These are phyloP conservation scores for Neopelma chrysocephalum DNA, from an alignment of 2,797 vertebrate genomes.

Conservation along the genomic window DNA sequence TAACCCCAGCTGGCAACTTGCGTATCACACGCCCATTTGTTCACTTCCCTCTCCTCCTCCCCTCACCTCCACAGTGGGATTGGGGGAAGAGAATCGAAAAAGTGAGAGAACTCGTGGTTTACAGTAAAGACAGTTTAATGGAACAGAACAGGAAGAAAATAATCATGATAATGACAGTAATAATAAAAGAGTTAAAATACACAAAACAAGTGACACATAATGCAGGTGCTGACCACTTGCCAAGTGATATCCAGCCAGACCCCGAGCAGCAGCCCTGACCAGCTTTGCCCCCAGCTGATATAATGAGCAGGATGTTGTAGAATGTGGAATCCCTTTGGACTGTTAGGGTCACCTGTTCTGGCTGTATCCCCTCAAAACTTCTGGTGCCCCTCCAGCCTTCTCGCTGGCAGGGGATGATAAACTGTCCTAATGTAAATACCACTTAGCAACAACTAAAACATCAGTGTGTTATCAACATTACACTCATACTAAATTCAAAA, in stretches of 20 bases:
- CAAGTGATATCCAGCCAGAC: neutral
- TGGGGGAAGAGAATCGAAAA: neutral
- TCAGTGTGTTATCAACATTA: neutral
- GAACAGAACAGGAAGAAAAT: neutral
- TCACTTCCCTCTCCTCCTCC: neutral
- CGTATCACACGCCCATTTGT: neutral
- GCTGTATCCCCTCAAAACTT: neutral
- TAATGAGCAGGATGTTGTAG: neutral
- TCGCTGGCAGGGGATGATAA: neutral
- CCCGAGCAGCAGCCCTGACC: neutral
- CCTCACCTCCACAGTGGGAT: neutral
- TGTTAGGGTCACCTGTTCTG: neutral
- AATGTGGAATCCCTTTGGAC: neutral
- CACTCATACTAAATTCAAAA: neutral
- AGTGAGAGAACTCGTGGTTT: neutral
- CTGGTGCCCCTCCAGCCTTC: neutral
- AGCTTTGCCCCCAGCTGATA: neutral
- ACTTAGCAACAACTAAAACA: neutral
- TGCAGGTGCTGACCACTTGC: neutral
- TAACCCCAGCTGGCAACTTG: neutral
- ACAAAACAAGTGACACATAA: fast-evolving
- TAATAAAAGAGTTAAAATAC: neutral
- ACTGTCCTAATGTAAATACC: neutral
- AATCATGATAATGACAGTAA: neutral
- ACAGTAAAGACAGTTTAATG: neutral